Evolutionary conservation across 2,113 vertebrate genomes (phyloP), one percentile per base, ranked within the genome.

Genomic region (Rhegmatorhina hoffmannsi): DNA sequence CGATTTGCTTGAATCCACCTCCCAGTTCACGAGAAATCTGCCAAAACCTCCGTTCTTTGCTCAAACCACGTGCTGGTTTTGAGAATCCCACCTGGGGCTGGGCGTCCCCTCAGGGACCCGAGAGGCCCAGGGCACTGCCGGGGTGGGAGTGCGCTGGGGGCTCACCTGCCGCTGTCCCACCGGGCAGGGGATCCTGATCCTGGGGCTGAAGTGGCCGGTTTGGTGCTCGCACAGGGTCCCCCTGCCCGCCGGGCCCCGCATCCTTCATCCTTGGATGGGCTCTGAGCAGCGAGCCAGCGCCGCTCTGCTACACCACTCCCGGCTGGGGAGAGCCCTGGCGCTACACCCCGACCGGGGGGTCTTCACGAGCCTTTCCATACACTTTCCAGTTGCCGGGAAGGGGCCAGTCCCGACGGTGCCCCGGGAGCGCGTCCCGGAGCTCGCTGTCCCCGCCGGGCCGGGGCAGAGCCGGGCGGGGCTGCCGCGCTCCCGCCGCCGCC

Each of bases 1-100:
- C 0, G 0, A 12, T 9, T 47, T 16, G 26, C 49, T 18, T 1
- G 1, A 50, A 29, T 56, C 4, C 7, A 0, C 78, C 63, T 80
- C 50, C 31, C 15, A 23, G 7, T 10, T 40, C 21, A 26, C 24
- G 4, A 44, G 10, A 50, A 56, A 81, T 11, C 11, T 6, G 17
- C 38, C 18, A 17, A 31, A 47, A 67, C 19, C 25, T 44, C 44
- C 7, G 7, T 1, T 28, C 56, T 81, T 50, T 4, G 9, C 69
- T 15, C 68, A 21, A 84, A 55, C 34, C 81, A 87, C 91, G 66
- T 60, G 82, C n/a, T 60, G 47, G 1, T 68, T 13, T 43, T 1
- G 21, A 17, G 66, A 21, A 11, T 19, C 43, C 60, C 87, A 7
- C 2, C 19, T 9, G 38, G 17, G 43, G 36, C 76, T 4, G 16